Evolutionary conservation across 2,797 vertebrate genomes (phyloP), one percentile per base, ranked within the genome.

Genomic region (Coilia nasus): DNA sequence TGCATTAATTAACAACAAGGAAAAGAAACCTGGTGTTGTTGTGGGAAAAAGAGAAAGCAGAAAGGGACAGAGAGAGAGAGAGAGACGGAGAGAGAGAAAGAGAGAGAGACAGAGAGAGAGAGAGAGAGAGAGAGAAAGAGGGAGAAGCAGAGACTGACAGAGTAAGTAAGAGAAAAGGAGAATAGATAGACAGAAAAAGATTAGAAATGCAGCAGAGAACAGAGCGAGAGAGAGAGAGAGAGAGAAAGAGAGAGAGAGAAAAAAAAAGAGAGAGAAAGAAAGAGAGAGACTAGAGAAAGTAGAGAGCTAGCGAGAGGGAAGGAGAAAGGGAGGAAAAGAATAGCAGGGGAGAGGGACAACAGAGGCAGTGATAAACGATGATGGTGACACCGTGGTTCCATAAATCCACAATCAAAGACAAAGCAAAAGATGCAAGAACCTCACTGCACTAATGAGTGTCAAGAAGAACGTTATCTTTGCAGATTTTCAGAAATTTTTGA

Each of bases 1-100:
- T 78, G 71, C 71, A 78, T 44, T 78, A 78, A 78, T 78, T 78
- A 78, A 44, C 31, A 78, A 78, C 31, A 78, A 21, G 35, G 35
- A 78, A 71, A 78, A 78, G 35, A 35, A 78, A 78, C 35, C 17
- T 19, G 31, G 31, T 41, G 7, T 21, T 78, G 25, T n/a, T 21
- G 71, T 21, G 17, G 19, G 35, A 10, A 35, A 44, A 17, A 44
- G 15, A 78, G 71, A 78, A 11, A 78, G 71, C 17, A 3, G 15
- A 25, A 62, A n/a, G 71, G 15, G 15, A 71, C 25, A 11, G 71
- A 78, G 64, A 31, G 28, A 17, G 12, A 35, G 12, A 35, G 28
- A 71, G 17, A 78, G 71, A 41, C 4, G 44, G 6, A 71, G 5
- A 67, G 23, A 67, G 9, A 25, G 23, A 11, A 5, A 35, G 28